These are phyloP conservation scores for Baryphthengus martii DNA, from an alignment of 2,113 vertebrate genomes.

Conservation along the genomic window DNA sequence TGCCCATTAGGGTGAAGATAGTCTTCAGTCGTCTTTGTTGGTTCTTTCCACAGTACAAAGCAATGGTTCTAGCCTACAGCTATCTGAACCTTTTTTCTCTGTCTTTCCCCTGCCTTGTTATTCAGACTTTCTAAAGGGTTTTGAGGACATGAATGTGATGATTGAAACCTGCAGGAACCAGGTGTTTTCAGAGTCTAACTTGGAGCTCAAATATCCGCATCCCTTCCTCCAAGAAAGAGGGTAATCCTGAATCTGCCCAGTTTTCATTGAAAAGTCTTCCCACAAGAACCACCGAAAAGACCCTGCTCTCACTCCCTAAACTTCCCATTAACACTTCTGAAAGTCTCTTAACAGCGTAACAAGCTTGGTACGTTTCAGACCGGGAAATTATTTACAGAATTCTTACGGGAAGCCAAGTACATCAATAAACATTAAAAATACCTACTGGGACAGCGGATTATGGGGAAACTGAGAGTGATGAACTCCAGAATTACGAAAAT, in stretches of 20 bases:
- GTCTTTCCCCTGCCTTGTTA: not conserved
- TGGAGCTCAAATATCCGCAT: not conserved
- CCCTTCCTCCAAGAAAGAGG: not conserved
- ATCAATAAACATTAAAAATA: not conserved
- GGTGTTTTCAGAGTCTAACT: not conserved
- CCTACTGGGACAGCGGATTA: not conserved
- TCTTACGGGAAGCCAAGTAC: conserved; percentile 6
- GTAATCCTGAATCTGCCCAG: not conserved
- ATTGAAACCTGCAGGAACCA: not conserved
- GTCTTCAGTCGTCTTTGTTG: not conserved
- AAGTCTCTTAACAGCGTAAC: not conserved
- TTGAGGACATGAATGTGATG: not conserved
- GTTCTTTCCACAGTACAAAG: not conserved
- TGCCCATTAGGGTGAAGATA: not conserved
- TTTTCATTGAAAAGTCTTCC: not conserved
- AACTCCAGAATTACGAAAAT: not conserved
- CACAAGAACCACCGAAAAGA: not conserved
- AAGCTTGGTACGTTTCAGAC: not conserved
- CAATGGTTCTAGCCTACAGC: not conserved
- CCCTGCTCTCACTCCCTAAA: not conserved
- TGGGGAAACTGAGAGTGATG: not conserved
- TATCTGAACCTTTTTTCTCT: not conserved
- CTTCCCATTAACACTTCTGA: not conserved
- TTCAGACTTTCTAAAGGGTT: not conserved
- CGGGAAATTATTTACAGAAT: not conserved